Evolutionary conservation across 2,113 vertebrate species (phyloP), one percentile per base, ranked within the genome.

Genomic region (Thryonomys swinderianus): DNA sequence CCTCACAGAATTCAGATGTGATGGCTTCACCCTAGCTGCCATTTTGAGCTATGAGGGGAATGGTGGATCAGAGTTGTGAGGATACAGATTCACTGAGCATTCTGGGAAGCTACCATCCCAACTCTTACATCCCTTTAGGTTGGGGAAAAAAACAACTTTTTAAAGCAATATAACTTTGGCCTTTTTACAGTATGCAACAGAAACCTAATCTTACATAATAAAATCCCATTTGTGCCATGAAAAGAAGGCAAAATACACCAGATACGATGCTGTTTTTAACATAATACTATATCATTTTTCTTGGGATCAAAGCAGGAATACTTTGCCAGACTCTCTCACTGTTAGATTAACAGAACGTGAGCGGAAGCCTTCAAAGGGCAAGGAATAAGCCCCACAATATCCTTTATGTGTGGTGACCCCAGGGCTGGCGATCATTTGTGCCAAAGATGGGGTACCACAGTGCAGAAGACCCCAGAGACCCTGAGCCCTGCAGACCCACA

Each of bases 1-100:
- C 23, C 89, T 81, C 51, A 79, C 74, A 90, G n/a, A 88, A 81
- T 1, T 73, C 8, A 14, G 57, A 32, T 66, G 5, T 88, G 61
- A 94, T 53, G n/a, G 6, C 37, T 91, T 53, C 69, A 17, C 17
- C 32, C 34, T 51, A 74, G 48, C 30, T 89, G n/a, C 32, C 45
- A 71, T 86, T 95, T 87, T 86, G 71, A 84, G 69, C n/a, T 45
- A 34, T 40, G 34, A 87, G 30, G 32, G 57, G 66, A 93, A 85
- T 30, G 53, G 25, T 69, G 12, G 48, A n/a, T 48, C 32, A 62
- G 5, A 51, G 3, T 8, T 92, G 20, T 30, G 48, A 69, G 16
- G 82, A 83, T 55, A 73, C 13, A 30, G 9, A 82, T 13, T 86
- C 21, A 37, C 27, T 32, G 48, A 71, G 13, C 27, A 74, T 93